Evolutionary conservation across 2,797 vertebrate genomes (phyloP).

Genomic region (Anisognathus igniventris): DNA sequence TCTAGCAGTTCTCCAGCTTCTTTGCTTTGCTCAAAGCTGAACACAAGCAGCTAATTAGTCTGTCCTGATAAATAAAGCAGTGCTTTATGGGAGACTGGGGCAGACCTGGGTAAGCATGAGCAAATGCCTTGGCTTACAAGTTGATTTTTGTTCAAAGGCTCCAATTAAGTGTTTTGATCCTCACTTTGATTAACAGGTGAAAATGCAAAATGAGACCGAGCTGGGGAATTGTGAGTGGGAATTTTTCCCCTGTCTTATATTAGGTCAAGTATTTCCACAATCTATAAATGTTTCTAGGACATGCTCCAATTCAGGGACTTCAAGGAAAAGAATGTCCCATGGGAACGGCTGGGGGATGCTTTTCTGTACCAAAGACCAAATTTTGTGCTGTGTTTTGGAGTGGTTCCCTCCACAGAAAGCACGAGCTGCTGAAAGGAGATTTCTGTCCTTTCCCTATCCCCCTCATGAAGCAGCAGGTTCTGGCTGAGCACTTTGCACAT

Average conservation of each 20-base stretch:
- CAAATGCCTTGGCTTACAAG: background rate
- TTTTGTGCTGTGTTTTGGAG: background rate
- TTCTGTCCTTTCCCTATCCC: background rate
- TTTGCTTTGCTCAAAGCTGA: slow-evolving; percentile 37
- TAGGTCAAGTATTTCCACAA: background rate
- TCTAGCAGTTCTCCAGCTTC: slow-evolving; percentile 40
- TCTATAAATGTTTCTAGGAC: background rate
- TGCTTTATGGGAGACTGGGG: background rate
- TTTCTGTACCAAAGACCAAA: background rate
- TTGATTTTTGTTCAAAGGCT: background rate
- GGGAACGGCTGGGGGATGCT: background rate
- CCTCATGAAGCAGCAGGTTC: background rate
- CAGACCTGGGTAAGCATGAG: background rate
- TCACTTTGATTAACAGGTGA: background rate
- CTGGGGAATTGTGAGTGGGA: background rate
- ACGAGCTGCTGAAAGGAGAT: background rate
- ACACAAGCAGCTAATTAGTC: slow-evolving; percentile 7
- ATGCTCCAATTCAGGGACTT: background rate
- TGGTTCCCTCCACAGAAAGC: background rate
- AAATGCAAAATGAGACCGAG: background rate
- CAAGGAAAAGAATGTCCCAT: background rate
- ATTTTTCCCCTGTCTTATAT: background rate
- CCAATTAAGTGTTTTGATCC: background rate
- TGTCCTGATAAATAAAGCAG: slow-evolving; percentile 4
- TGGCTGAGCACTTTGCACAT: background rate